Evolutionary conservation across 2,888 invertebrate species (phyloP).

Genomic region (Clostera curtula): DNA sequence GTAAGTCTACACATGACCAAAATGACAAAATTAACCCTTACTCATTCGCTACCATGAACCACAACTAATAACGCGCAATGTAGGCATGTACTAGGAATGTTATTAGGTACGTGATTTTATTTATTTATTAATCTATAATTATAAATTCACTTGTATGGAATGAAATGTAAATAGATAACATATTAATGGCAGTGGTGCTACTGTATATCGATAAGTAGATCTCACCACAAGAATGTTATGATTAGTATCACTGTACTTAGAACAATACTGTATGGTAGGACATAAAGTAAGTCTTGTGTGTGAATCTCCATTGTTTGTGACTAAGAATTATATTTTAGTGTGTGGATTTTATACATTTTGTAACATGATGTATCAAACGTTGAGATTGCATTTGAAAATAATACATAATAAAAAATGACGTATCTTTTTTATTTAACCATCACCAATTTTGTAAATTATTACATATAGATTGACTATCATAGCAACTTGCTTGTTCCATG

Average conservation of each 20-base stretch:
- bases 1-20: too few relatives aligned
- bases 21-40: slow-evolving; percentile 16
- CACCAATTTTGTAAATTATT: too few relatives aligned
- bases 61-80: slow-evolving; percentile 39
- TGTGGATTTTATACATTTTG: slow-evolving; percentile 70
- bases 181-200: slow-evolving; percentile 28
- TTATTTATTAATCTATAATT: too few relatives aligned
- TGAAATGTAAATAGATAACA: slow-evolving; percentile 14
- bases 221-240: slow-evolving; percentile 15
- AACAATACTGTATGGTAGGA: slow-evolving; percentile 15
- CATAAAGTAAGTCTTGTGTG: slow-evolving; percentile 43
- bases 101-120: slow-evolving; percentile 8
- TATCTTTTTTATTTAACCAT: slow-evolving; percentile 32
- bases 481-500: too few relatives aligned
- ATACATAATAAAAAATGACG: slow-evolving; percentile 47
- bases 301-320: slow-evolving; percentile 49
- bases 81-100: slow-evolving; percentile 14
- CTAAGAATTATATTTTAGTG: slow-evolving; percentile 35
- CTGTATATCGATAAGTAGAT: slow-evolving; percentile 14
- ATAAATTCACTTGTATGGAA: too few relatives aligned
- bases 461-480: too few relatives aligned
- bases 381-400: slow-evolving; percentile 71
- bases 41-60: slow-evolving; percentile 33
- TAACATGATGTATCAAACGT: slow-evolving; percentile 68
- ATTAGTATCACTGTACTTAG: slow-evolving; percentile 22